Base-by-base conservation (phyloP, 2,113 vertebrate genomes). In the Takifugu bimaculatus region DNA sequence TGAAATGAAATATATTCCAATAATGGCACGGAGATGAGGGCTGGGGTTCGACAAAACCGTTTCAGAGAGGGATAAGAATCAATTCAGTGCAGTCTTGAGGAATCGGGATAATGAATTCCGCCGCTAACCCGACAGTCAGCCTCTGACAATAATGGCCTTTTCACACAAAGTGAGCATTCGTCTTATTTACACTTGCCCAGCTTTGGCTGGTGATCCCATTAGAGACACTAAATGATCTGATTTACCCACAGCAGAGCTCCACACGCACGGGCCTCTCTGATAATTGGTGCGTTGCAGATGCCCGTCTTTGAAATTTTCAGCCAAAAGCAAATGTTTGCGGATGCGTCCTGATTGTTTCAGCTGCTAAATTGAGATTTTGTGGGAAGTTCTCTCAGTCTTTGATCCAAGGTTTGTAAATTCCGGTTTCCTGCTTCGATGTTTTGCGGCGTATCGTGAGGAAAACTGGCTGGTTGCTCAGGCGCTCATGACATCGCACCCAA, bases 61-160 rank as follows among this genome's bases (percentile, higher is more conserved):
- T 74, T 82, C 68, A 70, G 66, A 65, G 79, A 77, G 70, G 63
- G 76, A 83, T 84, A 70, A 65, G 64, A 81, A 79, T 87, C 81
- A 81, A 76, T 87, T 85, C 76, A 53, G 54, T 57, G 54, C 80
- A 75, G 80, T 64, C 79, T 79, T 60, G 65, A 80, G 77, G 60
- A 86, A 86, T 81, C 65, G 56, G 15, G 28, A 55, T 85, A 84
- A 86, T 86, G 73, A 72, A 86, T 87, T 87, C 84, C 68, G 60
- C 4, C 12, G 47, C 80, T 80, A 79, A 86, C 82, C 80, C 81
- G 75, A 82, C 74, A 74, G 77, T 68, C 57, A 69, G 54, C 59
- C 27, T 28, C 62, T 67, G 54, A 72, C 45, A 79, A 75, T 72
- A 75, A 75, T 57, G 49, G 55, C 52, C 62, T 27, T 67, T 73